A percentile compares a stretch with the other conserved stretches of the same genome.
Evolutionary conservation across 1,140 invertebrate species (phyloP).

Genomic region (Caenorhabditis remanei): DNA sequence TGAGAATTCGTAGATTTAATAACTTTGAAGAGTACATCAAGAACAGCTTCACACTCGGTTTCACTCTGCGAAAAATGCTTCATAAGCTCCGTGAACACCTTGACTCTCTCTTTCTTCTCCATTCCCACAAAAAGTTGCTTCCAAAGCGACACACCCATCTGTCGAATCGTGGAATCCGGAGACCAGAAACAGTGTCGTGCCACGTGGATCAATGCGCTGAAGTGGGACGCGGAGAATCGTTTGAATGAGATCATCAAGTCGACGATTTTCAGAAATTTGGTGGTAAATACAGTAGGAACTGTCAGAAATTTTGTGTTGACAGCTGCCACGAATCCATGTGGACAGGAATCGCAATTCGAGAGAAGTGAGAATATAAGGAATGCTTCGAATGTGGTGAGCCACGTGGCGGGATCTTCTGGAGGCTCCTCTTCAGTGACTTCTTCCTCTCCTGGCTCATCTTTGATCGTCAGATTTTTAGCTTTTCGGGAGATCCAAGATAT

Average conservation of each 20-base stretch:
- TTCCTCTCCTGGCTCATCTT: not conserved
- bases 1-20: constrained; percentile 18
- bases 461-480: not conserved
- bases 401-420: constrained; percentile 5
- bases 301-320: constrained; percentile 38
- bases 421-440: not conserved
- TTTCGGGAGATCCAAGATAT: constrained; percentile 9
- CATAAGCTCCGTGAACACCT: constrained; percentile 20
- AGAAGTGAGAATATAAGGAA: constrained; percentile 20
- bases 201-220: not conserved
- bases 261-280: constrained; percentile 29
- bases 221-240: not conserved
- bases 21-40: constrained; percentile 24
- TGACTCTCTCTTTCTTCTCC: constrained; percentile 36
- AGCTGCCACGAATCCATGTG: not conserved
- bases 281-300: not conserved
- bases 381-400: constrained; percentile 1
- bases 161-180: constrained; percentile 14
- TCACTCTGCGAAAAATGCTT: constrained; percentile 28
- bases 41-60: constrained; percentile 26
- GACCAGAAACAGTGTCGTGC: constrained; percentile 33
- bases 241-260: constrained; percentile 7
- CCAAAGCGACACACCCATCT: constrained; percentile 22
- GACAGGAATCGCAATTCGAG: not conserved
- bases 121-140: constrained; percentile 27